Percentiles rank a stretch among this genome's conserved stretches.
Evolutionary conservation across 2,113 vertebrate genomes (phyloP).

Genomic region (Haplotaxodon microlepis): DNA sequence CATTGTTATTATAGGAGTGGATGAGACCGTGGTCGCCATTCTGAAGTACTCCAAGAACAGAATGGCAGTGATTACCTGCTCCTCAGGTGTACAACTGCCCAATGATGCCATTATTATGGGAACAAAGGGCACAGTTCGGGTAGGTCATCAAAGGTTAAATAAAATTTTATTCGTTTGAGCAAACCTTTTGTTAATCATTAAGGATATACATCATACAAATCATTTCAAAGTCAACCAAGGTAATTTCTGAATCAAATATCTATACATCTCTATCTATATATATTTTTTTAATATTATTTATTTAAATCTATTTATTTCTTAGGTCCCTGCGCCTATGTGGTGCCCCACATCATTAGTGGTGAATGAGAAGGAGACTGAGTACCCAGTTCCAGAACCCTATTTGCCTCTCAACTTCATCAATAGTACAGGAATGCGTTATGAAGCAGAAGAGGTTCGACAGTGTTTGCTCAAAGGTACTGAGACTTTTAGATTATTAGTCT

Average conservation of each 20-base stretch:
- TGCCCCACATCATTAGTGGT: conserved; percentile 72
- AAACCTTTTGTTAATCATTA: neutral
- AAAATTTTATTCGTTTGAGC: neutral
- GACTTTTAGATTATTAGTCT: neutral
- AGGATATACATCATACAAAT: neutral
- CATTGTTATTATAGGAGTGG: conserved; percentile 57
- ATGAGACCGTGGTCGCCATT: conserved; percentile 67
- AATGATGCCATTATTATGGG: conserved; percentile 71
- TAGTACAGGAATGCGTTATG: conserved; percentile 75
- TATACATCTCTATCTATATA: neutral
- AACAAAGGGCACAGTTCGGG: conserved; percentile 75
- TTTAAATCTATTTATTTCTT: neutral
- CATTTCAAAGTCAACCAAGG: neutral
- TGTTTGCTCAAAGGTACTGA: conserved; percentile 77
- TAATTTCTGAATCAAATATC: neutral
- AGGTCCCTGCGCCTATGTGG: conserved; percentile 76
- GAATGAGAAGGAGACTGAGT: conserved; percentile 66
- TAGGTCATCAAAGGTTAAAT: conserved; percentile 16
- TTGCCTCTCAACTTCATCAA: conserved; percentile 70
- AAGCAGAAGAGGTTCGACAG: conserved; percentile 79
- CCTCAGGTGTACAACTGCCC: conserved; percentile 35
- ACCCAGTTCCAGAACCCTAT: conserved; percentile 65
- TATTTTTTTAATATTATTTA: neutral
- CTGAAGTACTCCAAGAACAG: conserved; percentile 71
- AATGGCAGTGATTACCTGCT: conserved; percentile 67